These are phyloP conservation scores for Platyrinchus mystaceus DNA, from an alignment of 2,797 vertebrate genomes.

Conservation along the genomic window DNA sequence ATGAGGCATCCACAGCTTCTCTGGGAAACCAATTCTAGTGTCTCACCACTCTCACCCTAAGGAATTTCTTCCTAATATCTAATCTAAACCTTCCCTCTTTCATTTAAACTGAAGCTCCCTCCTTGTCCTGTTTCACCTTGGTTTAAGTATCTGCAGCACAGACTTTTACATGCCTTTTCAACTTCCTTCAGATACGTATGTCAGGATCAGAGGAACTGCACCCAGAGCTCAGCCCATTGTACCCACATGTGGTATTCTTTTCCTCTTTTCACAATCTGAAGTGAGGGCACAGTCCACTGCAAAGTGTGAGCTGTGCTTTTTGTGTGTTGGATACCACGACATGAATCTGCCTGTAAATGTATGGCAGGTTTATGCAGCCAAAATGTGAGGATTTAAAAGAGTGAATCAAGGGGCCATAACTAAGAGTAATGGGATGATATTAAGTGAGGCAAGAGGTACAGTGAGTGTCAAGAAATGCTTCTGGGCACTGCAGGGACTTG, in stretches of 20 bases:
- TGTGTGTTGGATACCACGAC: not conserved
- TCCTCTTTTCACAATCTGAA: not conserved
- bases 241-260: not conserved
- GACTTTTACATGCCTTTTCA: not conserved
- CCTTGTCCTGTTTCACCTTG: not conserved
- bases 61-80: not conserved
- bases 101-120: not conserved
- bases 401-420: not conserved
- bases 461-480: not conserved
- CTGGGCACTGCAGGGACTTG: not conserved
- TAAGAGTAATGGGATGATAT: slow-evolving; percentile 21
- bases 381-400: slow-evolving; percentile 21
- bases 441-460: slow-evolving; percentile 1
- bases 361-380: slow-evolving; percentile 37
- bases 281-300: not conserved
- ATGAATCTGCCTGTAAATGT: not conserved
- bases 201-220: not conserved
- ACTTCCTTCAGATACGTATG: not conserved
- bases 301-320: not conserved
- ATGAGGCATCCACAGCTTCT: not conserved
- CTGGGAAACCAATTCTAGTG: not conserved
- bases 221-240: not conserved
- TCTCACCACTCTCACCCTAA: not conserved
- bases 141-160: not conserved
- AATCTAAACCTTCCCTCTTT: not conserved